Evolutionary conservation across 2,888 invertebrate species (phyloP).

Genomic region (Lamellibrachia columna): DNA sequence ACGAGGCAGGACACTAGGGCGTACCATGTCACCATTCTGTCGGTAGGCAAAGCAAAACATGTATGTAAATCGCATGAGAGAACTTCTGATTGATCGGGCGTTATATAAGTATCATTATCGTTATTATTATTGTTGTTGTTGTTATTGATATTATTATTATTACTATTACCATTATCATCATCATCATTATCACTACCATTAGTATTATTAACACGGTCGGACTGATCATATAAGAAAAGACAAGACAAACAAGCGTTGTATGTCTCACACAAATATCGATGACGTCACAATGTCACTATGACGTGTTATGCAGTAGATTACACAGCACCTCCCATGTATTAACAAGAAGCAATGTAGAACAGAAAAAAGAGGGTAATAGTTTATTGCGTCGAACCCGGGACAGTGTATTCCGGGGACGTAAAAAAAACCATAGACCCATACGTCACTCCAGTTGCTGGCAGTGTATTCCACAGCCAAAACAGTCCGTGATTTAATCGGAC

Average conservation of each 20-base stretch:
- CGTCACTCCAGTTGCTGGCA: background rate
- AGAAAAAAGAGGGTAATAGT: background rate
- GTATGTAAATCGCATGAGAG: background rate
- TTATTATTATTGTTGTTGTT: no score
- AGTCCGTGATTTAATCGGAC: background rate
- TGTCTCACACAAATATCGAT: background rate
- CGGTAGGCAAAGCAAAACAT: background rate
- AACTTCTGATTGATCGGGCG: background rate
- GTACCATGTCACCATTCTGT: constrained; percentile 1
- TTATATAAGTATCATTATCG: no score
- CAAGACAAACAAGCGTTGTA: no score
- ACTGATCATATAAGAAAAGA: no score
- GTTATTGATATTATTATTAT: no score
- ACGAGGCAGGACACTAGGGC: background rate
- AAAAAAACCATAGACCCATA: background rate
- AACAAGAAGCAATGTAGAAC: background rate
- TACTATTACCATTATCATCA: no score
- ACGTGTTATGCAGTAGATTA: background rate
- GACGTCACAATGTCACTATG: background rate
- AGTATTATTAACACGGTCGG: no score
- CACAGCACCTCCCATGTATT: background rate
- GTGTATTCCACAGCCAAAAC: background rate
- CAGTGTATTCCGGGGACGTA: background rate
- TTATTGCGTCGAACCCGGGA: background rate
- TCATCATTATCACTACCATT: no score